A percentile compares a stretch with the other conserved stretches of the same genome.
Conservation (phyloP, 1,140 invertebrate species). For the Heliconius hermathena region DNA sequence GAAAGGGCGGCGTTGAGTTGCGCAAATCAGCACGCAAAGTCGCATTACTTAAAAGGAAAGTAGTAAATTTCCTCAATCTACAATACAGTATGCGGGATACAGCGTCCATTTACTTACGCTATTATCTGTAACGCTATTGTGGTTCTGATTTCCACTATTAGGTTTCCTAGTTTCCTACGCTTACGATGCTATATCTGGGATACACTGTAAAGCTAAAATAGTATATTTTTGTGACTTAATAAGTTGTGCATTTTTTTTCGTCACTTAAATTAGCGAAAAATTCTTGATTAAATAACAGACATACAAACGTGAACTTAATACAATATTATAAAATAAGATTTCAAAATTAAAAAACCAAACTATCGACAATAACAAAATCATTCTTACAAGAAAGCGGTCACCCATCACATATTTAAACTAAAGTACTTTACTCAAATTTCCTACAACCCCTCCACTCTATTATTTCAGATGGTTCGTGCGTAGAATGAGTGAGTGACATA, state of each 20-base stretch:
- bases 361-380: not conserved
- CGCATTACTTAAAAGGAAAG: not conserved
- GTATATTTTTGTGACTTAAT: too few species aligned
- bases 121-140: too few species aligned
- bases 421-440: not conserved
- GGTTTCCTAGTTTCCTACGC: too few species aligned
- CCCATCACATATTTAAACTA: not conserved
- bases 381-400: not conserved
- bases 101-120: not conserved
- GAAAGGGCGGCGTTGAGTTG: not conserved
- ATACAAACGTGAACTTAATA: too few species aligned
- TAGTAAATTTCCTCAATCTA: not conserved
- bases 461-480: not conserved
- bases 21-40: not conserved
- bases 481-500: slow-evolving; percentile 2
- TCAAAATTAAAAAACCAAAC: not conserved
- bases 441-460: not conserved
- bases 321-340: not conserved
- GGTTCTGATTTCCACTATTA: too few species aligned
- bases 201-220: too few species aligned
- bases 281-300: too few species aligned
- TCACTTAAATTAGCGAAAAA: too few species aligned
- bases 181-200: too few species aligned
- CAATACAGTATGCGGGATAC: not conserved
- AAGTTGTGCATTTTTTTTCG: too few species aligned